Evolutionary conservation across 2,888 invertebrate species (phyloP).

Genomic region (Orthosia gracilis): DNA sequence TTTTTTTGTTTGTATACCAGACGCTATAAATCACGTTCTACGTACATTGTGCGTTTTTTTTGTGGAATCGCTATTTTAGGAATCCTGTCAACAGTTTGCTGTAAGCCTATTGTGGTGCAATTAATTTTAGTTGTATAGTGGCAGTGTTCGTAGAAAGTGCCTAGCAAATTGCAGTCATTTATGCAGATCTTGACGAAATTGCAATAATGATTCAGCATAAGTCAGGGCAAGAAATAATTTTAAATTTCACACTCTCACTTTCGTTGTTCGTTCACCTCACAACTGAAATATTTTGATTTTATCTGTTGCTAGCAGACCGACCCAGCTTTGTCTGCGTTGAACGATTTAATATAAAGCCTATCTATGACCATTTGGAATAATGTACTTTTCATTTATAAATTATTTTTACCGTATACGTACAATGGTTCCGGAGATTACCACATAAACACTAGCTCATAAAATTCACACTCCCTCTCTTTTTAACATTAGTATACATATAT

Average conservation of each 20-base stretch:
- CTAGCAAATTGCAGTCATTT: not conserved
- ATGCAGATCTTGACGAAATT: not conserved
- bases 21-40: conserved; percentile 37
- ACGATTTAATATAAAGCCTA: too few relatives aligned
- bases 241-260: not conserved
- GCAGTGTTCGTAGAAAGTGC: not conserved
- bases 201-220: not conserved
- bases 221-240: not conserved
- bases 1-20: conserved; percentile 48
- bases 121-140: not conserved
- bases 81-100: not conserved
- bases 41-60: conserved; percentile 10
- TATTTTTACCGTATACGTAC: too few relatives aligned
- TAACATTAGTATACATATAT: too few relatives aligned
- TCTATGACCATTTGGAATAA: too few relatives aligned
- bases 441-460: too few relatives aligned
- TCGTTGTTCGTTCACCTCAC: not conserved
- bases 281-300: not conserved
- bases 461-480: too few relatives aligned
- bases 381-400: too few relatives aligned
- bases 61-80: conserved; percentile 5
- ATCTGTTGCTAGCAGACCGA: too few relatives aligned
- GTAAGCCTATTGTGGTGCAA: not conserved
- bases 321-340: too few relatives aligned
- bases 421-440: too few relatives aligned